These are phyloP conservation scores for Eupithecia insigniata DNA, from an alignment of 2,888 invertebrate genomes.

Conservation along the genomic window DNA sequence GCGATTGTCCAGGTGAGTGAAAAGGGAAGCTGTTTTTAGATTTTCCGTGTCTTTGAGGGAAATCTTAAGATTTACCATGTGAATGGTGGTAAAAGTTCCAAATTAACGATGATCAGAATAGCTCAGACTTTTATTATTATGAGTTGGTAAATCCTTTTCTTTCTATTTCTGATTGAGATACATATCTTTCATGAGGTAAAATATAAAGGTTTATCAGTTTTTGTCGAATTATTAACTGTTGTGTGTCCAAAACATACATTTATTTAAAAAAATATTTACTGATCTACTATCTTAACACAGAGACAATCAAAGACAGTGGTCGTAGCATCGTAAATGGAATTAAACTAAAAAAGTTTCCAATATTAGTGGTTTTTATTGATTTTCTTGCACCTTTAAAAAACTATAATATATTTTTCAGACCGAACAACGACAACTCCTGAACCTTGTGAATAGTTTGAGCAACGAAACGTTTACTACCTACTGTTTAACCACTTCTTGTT, in stretches of 20 bases:
- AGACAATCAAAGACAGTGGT: too few species aligned
- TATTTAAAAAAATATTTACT: too few species aligned
- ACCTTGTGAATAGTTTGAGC: constrained; percentile 33
- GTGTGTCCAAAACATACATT: neutral
- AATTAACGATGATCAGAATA: neutral
- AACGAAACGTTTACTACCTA: constrained; percentile 44
- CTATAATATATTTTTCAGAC: constrained; percentile 5
- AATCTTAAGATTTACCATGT: neutral
- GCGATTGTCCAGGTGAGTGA: constrained; percentile 48
- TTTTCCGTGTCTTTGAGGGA: neutral
- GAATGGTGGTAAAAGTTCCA: neutral
- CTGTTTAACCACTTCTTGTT: too few species aligned
- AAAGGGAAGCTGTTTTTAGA: neutral
- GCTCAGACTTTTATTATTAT: neutral
- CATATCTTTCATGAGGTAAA: neutral
- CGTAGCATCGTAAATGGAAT: too few species aligned
- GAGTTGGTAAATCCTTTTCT: neutral
- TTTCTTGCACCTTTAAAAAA: neutral
- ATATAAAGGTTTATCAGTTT: neutral
- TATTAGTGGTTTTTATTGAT: too few species aligned
- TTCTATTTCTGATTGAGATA: too few species aligned
- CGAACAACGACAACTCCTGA: constrained; percentile 8
- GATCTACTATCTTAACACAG: too few species aligned
- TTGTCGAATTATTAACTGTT: neutral
- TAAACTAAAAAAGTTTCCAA: too few species aligned